Conservation (phyloP, 1,140 invertebrate species). For the Drosophila ficusphila region DNA sequence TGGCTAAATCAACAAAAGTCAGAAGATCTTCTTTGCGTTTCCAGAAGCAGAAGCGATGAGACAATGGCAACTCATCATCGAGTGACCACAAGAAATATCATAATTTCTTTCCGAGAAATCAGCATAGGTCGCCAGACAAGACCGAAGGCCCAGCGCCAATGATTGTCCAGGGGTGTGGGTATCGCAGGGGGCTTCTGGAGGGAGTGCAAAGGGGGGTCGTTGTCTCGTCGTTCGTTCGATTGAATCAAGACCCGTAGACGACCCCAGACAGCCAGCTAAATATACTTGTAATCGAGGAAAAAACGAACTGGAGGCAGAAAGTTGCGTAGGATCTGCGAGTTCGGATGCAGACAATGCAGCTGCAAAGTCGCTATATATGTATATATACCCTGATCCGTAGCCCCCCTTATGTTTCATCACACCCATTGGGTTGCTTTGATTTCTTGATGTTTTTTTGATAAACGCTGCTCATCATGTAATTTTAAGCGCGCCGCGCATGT, state of each 20-base stretch:
- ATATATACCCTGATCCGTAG: background rate
- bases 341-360: slow-evolving; percentile 35
- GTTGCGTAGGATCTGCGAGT: slow-evolving; percentile 70
- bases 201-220: slow-evolving; percentile 4
- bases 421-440: slow-evolving; percentile 24
- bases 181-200: background rate
- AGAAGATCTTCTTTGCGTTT: slow-evolving; percentile 11
- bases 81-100: slow-evolving; percentile 62
- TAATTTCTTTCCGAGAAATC: slow-evolving; percentile 76
- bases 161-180: slow-evolving; percentile 49
- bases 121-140: slow-evolving; percentile 69
- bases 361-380: too few species aligned
- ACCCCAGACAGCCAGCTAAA: slow-evolving; percentile 70
- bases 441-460: slow-evolving; percentile 66
- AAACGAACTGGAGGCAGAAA: slow-evolving; percentile 27
- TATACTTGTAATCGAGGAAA: slow-evolving; percentile 69
- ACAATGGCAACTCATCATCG: slow-evolving; percentile 49
- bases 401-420: slow-evolving; percentile 1
- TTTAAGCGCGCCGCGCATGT: slow-evolving; percentile 79
- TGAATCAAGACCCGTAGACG: slow-evolving; percentile 74
- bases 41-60: slow-evolving; percentile 25
- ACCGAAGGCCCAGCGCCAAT: slow-evolving; percentile 50
- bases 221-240: slow-evolving; percentile 52
- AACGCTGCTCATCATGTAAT: slow-evolving; percentile 80
- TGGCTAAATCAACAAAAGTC: slow-evolving; percentile 21